phyloP scores from a whole-genome alignment of 2,888 invertebrate genomes.

The Drosophila kokeensis region DNA sequence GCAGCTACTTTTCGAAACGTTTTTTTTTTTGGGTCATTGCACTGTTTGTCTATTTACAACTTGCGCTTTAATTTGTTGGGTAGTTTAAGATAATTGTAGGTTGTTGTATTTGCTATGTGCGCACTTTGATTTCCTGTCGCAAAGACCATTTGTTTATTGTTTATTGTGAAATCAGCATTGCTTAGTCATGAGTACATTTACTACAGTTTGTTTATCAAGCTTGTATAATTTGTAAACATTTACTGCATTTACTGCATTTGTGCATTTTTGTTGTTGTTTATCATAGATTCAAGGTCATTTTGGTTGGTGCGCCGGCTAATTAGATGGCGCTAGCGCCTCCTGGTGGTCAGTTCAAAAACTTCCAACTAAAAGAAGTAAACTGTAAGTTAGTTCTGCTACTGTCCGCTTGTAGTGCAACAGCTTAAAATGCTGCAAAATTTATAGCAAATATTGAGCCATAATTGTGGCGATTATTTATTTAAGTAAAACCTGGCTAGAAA shows the following conservation, averaged over 20 bases:
- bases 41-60: constrained; percentile 14
- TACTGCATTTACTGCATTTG: neutral
- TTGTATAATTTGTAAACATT: constrained; percentile 14
- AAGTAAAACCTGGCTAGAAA: neutral
- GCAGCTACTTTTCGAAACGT: constrained; percentile 43
- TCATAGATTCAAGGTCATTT: constrained; percentile 1
- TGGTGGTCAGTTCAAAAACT: neutral
- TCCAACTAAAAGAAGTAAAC: neutral
- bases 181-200: neutral
- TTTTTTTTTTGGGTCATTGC: constrained; percentile 48
- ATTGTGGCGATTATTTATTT: neutral
- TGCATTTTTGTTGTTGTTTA: constrained; percentile 2
- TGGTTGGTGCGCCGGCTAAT: constrained; percentile 24
- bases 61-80: neutral
- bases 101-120: constrained; percentile 1
- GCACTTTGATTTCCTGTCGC: constrained; percentile 3
- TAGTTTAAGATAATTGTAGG: constrained; percentile 5
- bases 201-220: neutral
- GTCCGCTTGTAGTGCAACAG: neutral
- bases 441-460: neutral
- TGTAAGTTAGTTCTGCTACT: neutral
- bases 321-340: neutral
- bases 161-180: constrained; percentile 17
- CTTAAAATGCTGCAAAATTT: neutral
- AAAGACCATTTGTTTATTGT: neutral